Base-by-base conservation (phyloP, 2,797 vertebrate species). In the Glyptemys insculpta region DNA sequence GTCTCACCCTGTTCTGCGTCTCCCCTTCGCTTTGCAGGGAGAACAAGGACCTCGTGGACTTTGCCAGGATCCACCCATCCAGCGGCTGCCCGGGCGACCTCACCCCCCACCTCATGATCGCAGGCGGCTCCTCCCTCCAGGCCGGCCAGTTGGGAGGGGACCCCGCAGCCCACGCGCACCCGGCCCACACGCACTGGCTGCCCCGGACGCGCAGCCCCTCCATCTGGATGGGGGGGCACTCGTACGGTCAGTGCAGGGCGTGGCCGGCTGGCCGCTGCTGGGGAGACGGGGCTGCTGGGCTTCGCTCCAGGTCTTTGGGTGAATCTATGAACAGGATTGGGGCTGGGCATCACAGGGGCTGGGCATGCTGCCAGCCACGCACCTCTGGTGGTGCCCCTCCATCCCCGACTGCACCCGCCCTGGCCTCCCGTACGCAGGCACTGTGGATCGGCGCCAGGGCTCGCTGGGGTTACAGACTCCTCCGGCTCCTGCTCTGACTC, bases 161-260 rank as follows among this genome's bases (percentile, higher is more conserved):
- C 96, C 99, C 99, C 0, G 93, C 98, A 8, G 94, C 99, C 94
- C 99, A 99, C 25, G 95, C 99, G 85, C 99, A 99, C 97, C 99
- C 99, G 1, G 98, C 99, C 8, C 99, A 99, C 91, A 98, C 99
- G 5, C 99, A 99, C 89, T 99, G 99, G 99, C 99, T 99, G 98
- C 99, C 99, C 97, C 99, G 99, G 94, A 99, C 99, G 88, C 99
- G 99, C 97, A 99, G 99, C 98, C 99, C 99, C 95, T 99, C 99
- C 79, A 97, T 99, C 90, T 99, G 99, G 99, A 99, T 99, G 99
- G 99, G 99, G 81, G 99, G 99, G 57, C 99, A 99, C 97, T 99
- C 99, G 62, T 99, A 99, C 50, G 99, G 99, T 99, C 95, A 98
- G 98, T 98, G 79, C 59, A 0, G 1, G 47, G 82, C 21, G 14